phyloP scores from a whole-genome alignment of 2,113 vertebrate genomes.

The Microcebus griseorufus region DNA sequence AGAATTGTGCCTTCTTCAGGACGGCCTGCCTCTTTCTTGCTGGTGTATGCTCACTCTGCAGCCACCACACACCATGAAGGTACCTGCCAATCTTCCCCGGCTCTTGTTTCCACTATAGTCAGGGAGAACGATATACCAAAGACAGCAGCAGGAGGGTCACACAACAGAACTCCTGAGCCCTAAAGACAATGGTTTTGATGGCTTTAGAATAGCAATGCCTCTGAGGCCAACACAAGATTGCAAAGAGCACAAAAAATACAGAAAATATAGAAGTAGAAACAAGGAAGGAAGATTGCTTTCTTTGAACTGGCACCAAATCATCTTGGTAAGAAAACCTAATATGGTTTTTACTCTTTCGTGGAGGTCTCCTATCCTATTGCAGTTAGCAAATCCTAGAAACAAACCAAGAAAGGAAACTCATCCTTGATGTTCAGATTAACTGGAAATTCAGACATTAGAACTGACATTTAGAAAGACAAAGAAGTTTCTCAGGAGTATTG shows the following conservation, averaged over 20 bases:
- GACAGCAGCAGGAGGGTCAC: background rate
- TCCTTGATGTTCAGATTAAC: background rate
- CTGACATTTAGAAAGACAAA: background rate
- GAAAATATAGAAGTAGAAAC: background rate
- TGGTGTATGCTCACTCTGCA: fast-evolving
- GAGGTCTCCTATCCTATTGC: too few species aligned
- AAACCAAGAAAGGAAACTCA: background rate
- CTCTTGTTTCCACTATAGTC: background rate
- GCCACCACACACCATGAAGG: background rate
- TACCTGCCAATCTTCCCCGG: fast-evolving
- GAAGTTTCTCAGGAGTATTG: background rate
- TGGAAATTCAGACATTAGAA: background rate
- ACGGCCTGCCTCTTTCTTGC: background rate
- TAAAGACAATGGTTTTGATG: background rate
- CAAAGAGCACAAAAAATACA: background rate
- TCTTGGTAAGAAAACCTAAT: background rate
- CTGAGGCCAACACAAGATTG: background rate
- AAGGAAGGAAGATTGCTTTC: background rate
- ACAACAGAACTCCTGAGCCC: background rate
- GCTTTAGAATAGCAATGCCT: background rate
- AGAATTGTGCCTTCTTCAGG: background rate
- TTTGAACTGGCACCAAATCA: background rate
- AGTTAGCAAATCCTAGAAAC: background rate
- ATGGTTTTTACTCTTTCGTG: background rate
- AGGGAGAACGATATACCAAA: background rate